Evolutionary conservation across 1,140 invertebrate species (phyloP).

Genomic region (Drosophila orosa): DNA sequence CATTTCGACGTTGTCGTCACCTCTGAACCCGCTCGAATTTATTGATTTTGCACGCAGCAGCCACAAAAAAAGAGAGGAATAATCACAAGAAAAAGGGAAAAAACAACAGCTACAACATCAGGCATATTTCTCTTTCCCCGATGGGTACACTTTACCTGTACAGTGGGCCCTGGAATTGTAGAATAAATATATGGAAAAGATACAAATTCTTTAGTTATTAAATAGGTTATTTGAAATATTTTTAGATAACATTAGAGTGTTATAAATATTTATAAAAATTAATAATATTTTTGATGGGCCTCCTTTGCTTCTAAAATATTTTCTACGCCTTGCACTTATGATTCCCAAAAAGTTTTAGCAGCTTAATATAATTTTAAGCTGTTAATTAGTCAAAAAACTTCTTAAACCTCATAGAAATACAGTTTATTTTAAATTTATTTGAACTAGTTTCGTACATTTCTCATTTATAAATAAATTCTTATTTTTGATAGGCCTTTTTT

Average conservation of each 20-base stretch:
- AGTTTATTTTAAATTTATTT: too few species aligned
- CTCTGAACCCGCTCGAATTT: slow-evolving; percentile 79
- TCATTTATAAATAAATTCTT: neutral
- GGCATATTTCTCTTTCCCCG: slow-evolving; percentile 37
- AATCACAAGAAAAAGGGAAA: slow-evolving; percentile 18
- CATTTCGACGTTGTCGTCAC: slow-evolving; percentile 76
- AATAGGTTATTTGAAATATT: neutral
- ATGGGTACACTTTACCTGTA: slow-evolving; percentile 25
- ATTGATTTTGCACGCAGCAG: slow-evolving; percentile 75
- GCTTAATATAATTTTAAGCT: neutral
- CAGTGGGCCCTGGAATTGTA: neutral
- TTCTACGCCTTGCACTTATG: neutral
- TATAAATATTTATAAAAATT: too few species aligned
- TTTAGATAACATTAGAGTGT: neutral
- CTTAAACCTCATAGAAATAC: neutral
- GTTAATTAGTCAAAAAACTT: neutral
- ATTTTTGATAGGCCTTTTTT: neutral
- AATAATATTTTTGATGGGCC: too few species aligned
- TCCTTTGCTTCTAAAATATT: neutral
- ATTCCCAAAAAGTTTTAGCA: neutral
- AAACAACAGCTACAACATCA: slow-evolving; percentile 18
- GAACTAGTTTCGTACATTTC: neutral
- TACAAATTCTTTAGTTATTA: too few species aligned
- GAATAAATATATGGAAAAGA: neutral
- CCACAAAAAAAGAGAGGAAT: slow-evolving; percentile 39